A percentile compares a stretch with the other conserved stretches of the same genome.
Evolutionary conservation across 1,140 invertebrate genomes (phyloP).

Genomic region (Lamellibrachia luymesi): DNA sequence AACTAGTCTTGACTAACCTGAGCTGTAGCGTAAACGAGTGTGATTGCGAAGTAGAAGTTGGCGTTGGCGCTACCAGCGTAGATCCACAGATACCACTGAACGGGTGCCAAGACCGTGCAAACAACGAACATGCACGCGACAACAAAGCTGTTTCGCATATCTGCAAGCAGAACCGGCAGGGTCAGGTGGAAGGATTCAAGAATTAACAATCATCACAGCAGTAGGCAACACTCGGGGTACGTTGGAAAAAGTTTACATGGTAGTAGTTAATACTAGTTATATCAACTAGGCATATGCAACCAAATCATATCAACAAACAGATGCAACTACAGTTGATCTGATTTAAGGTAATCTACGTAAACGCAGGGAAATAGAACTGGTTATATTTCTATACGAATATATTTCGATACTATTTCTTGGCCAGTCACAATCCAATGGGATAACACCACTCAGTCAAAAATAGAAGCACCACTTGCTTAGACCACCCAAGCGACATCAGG

Average conservation of each 20-base stretch:
- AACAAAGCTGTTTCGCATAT: conserved; percentile 83
- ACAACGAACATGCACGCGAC: conserved; percentile 85
- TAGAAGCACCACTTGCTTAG: too few species aligned
- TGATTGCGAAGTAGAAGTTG: conserved; percentile 98
- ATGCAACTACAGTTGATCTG: too few species aligned
- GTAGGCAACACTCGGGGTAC: neutral
- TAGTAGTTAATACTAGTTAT: too few species aligned
- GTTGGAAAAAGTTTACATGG: neutral
- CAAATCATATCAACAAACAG: too few species aligned
- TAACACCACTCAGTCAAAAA: too few species aligned
- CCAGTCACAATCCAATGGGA: too few species aligned
- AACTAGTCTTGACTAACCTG: conserved; percentile 57
- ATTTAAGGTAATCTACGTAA: too few species aligned
- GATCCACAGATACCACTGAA: conserved; percentile 97
- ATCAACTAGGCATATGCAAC: too few species aligned
- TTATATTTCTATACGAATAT: too few species aligned
- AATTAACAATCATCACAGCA: neutral
- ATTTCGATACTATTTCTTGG: too few species aligned
- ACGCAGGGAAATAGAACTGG: too few species aligned
- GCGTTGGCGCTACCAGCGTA: conserved; percentile 97
- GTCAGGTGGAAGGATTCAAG: neutral
- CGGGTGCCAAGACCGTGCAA: conserved; percentile 85
- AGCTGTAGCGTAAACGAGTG: conserved; percentile 89
- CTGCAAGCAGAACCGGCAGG: conserved; percentile 39
- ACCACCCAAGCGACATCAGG: too few species aligned